These are phyloP conservation scores for Lutraria rhynchaena DNA, from an alignment of 1,140 invertebrate species.

Conservation along the genomic window DNA sequence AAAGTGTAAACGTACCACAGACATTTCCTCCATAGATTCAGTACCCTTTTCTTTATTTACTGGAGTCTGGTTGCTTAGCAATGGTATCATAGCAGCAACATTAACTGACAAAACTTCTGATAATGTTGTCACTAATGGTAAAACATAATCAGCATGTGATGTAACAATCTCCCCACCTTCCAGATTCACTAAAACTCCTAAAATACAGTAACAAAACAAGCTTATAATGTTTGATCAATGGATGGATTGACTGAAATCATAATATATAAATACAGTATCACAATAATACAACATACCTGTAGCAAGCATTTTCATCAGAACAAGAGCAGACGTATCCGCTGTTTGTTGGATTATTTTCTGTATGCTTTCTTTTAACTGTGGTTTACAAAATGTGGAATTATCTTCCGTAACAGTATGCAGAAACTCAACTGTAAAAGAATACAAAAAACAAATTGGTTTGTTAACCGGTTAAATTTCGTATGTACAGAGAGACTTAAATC, in stretches of 20 bases:
- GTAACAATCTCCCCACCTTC: slow-evolving; percentile 26
- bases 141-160: slow-evolving; percentile 38
- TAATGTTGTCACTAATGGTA: slow-evolving; percentile 59
- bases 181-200: slow-evolving; percentile 64
- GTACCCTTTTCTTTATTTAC: too few relatives aligned
- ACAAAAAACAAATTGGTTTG: too few relatives aligned
- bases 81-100: slow-evolving; percentile 38
- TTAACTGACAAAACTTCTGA: slow-evolving; percentile 54
- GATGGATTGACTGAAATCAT: too few relatives aligned
- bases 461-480: too few relatives aligned
- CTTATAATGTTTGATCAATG: too few relatives aligned
- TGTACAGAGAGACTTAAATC: too few relatives aligned
- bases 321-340: slow-evolving; percentile 44
- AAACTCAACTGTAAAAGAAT: slow-evolving; percentile 68
- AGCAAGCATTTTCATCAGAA: slow-evolving; percentile 59
- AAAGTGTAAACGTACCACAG: too few relatives aligned
- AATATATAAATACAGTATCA: too few relatives aligned
- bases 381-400: slow-evolving; percentile 61
- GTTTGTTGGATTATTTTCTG: slow-evolving; percentile 43
- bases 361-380: slow-evolving; percentile 46
- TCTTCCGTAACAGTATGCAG: slow-evolving; percentile 73
- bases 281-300: slow-evolving; percentile 57
- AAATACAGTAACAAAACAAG: too few relatives aligned
- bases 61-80: too few relatives aligned
- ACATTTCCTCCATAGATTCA: too few relatives aligned